Evolutionary conservation across 2,113 vertebrate genomes (phyloP).

Genomic region (Myanophis thanlyinensis): DNA sequence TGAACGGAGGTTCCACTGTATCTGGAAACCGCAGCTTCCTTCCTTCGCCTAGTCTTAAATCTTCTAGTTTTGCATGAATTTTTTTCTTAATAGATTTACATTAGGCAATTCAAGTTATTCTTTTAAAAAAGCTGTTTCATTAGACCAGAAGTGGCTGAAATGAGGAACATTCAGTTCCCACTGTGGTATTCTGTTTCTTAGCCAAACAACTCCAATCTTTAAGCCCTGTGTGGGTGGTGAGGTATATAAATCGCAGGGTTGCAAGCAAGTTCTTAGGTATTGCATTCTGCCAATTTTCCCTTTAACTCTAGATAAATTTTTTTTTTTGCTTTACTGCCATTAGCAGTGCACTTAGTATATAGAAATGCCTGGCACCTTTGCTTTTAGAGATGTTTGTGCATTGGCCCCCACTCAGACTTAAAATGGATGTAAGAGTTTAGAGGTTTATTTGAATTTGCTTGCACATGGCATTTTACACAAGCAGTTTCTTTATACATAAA

Average conservation of each 20-base stretch:
- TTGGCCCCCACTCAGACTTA: background rate
- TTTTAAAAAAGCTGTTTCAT: background rate
- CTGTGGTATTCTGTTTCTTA: slow-evolving; percentile 47
- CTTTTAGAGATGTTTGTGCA: background rate
- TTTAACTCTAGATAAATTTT: slow-evolving; percentile 36
- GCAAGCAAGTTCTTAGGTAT: slow-evolving; percentile 40
- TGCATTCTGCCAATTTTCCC: slow-evolving; percentile 36
- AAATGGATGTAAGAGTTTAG: background rate
- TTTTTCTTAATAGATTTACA: background rate
- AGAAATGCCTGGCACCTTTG: background rate
- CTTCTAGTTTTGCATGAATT: background rate
- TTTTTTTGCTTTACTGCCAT: slow-evolving; percentile 13
- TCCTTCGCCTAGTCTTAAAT: background rate
- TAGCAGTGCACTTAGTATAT: background rate
- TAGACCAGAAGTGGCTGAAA: background rate
- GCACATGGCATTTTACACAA: background rate
- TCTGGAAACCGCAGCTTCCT: background rate
- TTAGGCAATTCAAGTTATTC: slow-evolving; percentile 31
- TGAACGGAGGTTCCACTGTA: too few species aligned
- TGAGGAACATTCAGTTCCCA: slow-evolving; percentile 30
- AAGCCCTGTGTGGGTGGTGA: slow-evolving; percentile 50
- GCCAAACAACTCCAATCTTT: slow-evolving; percentile 50
- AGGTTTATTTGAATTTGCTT: background rate
- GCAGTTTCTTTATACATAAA: background rate
- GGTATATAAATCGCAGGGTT: slow-evolving; percentile 38